phyloP scores from a whole-genome alignment of 23 tunicate species.

The Ciona savignyi region DNA sequence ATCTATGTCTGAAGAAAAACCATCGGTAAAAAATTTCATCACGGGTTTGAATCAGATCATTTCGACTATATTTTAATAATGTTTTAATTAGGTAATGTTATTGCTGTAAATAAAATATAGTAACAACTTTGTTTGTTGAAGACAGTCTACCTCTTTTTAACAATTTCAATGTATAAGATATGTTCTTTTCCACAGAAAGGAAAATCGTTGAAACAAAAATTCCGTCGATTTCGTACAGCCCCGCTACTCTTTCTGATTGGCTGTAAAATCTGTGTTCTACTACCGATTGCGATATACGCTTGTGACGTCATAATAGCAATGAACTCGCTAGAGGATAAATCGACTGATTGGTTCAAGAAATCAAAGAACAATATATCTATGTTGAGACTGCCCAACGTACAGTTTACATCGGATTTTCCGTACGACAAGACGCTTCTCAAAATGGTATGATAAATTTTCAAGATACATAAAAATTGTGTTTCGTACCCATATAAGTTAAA shows the following conservation, averaged over 20 bases:
- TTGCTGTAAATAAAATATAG: too few relatives aligned
- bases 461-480: too few relatives aligned
- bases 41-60: too few relatives aligned
- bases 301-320: slow-evolving; percentile 86
- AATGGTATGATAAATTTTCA: too few relatives aligned
- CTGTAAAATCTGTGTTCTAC: slow-evolving; percentile 43
- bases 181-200: background rate
- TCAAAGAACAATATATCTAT: background rate
- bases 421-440: background rate
- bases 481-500: too few relatives aligned
- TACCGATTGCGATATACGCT: slow-evolving; percentile 73
- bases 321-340: slow-evolving; percentile 46
- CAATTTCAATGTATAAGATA: too few relatives aligned
- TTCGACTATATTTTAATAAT: too few relatives aligned
- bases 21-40: background rate
- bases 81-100: too few relatives aligned
- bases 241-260: slow-evolving; percentile 30
- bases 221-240: background rate
- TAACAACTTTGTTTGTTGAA: too few relatives aligned
- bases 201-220: background rate
- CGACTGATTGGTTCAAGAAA: background rate
- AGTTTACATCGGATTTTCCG: background rate
- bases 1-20: background rate
- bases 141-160: too few relatives aligned
- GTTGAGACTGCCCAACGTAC: background rate